A percentile compares a stretch with the other conserved stretches of the same genome.
Conservation (phyloP, 2,113 vertebrate species). For the Grammomys surdaster region DNA sequence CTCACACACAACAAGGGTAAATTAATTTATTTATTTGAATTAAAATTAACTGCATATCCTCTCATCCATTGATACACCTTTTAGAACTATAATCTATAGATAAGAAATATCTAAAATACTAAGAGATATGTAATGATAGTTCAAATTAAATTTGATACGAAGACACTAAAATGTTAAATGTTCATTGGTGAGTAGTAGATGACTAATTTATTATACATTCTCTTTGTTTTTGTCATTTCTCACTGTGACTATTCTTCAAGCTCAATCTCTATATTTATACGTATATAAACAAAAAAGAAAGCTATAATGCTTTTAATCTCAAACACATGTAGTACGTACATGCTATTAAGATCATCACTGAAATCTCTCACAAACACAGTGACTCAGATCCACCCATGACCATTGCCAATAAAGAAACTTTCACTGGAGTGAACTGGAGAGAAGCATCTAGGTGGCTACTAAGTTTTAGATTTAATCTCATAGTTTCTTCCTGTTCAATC, state of each 20-base stretch:
- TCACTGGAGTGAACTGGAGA: not conserved
- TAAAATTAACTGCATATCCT: not conserved
- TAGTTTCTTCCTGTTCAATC: not conserved
- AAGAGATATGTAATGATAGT: not conserved
- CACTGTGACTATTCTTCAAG: not conserved
- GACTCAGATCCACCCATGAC: not conserved
- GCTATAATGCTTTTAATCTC: not conserved
- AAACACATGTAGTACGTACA: not conserved
- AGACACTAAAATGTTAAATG: conserved; percentile 7
- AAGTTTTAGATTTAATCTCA: not conserved
- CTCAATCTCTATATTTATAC: not conserved
- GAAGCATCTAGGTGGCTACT: not conserved
- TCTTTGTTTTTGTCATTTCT: not conserved
- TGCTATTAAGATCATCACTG: not conserved
- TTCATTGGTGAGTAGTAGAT: not conserved
- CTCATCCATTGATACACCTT: not conserved
- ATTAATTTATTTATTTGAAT: not conserved
- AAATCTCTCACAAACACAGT: not conserved
- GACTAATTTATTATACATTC: not conserved
- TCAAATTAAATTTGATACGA: not conserved
- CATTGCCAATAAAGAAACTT: not conserved
- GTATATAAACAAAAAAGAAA: not conserved
- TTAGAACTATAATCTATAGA: not conserved
- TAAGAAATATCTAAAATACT: not conserved
- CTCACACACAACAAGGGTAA: not conserved